Evolutionary conservation across 2,888 invertebrate species (phyloP).

Genomic region (Limnephilus lunatus): DNA sequence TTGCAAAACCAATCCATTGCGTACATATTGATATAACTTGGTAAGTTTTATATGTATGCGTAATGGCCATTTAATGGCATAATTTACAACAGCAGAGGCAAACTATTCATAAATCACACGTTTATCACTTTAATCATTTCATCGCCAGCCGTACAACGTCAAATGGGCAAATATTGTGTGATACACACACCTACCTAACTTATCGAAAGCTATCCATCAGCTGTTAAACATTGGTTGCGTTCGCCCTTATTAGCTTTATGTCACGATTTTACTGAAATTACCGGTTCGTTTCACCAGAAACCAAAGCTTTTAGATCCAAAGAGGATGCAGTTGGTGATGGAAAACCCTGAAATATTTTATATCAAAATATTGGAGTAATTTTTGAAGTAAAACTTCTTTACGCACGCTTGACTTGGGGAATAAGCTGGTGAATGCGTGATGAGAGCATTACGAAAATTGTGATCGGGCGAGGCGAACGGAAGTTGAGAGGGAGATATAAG

Average conservation of each 20-base stretch:
- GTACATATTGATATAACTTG: background rate
- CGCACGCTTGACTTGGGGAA: no score
- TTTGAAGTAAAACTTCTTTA: no score
- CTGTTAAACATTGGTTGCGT: background rate
- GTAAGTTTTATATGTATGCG: background rate
- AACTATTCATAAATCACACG: background rate
- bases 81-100: background rate
- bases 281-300: background rate
- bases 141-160: background rate
- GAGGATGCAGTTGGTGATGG: background rate
- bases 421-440: no score
- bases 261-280: constrained; percentile 43
- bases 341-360: background rate
- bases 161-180: constrained; percentile 2
- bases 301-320: background rate
- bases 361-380: no score
- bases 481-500: no score
- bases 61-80: background rate
- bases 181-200: background rate
- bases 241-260: constrained; percentile 38
- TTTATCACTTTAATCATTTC: background rate
- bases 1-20: background rate
- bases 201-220: constrained; percentile 35
- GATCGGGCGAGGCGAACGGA: no score
- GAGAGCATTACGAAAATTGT: no score